Base-by-base conservation (phyloP, 2,797 vertebrate species). In the Manis crassicaudata region DNA sequence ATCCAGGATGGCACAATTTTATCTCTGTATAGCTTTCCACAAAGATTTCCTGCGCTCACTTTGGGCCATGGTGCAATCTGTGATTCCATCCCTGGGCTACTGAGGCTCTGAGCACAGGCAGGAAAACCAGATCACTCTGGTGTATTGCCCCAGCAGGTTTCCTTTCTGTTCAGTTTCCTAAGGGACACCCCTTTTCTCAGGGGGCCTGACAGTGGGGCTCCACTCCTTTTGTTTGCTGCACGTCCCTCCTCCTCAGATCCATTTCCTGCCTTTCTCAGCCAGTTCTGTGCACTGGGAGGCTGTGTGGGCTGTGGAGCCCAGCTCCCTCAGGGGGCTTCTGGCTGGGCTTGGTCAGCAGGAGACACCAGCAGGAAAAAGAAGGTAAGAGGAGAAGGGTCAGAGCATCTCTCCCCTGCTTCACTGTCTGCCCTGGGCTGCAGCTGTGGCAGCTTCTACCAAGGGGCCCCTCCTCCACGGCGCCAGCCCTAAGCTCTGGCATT, bases 91-190 rank as follows among this genome's bases (percentile, higher is more conserved):
- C 68, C 13, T 20, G 23, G 16, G 21, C 23, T 40, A 84, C n/a
- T n/a, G 68, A 88, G 84, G 32, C 82, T 95, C 82, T 77, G 60
- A 81, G 62, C 3, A 37, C 50, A 63, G 37, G 46, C 81, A 96
- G 85, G 67, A 90, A 93, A 75, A 60, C 68, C 18, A 21, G 13
- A 50, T 81, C 54, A n/a, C 46, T 50, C 50, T 21, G 65, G 65
- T 18, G 1, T 4, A 5, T 21, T 68, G 37, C 62, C 50, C 63
- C 85, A 54, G 40, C 12, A 35, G 54, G 50, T 18, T 88, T 92
- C 79, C 54, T 37, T 70, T 97, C 62, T 54, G 46, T 88, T 88
- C 50, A 18, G 37, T 43, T 88, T 82, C 68, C 77, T 10, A 32
- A 46, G 27, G 94, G 20, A 67, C 4, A 80, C 2, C 5, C 25